phyloP scores from a whole-genome alignment of 2,113 vertebrate species.

The Paralichthys olivaceus region DNA sequence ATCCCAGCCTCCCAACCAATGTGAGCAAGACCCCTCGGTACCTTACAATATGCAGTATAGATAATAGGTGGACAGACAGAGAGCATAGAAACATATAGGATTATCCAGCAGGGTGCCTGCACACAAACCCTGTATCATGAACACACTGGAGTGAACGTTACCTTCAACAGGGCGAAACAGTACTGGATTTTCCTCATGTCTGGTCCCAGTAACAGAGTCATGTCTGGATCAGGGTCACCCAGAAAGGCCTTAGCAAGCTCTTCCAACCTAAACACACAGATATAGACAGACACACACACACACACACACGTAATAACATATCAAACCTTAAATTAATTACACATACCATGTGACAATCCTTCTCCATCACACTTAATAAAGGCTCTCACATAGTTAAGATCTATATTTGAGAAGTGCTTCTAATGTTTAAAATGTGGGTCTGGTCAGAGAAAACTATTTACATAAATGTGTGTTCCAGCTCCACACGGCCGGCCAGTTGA shows the following conservation, averaged over 20 bases:
- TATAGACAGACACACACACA: conserved; percentile 45
- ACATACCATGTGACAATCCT: conserved; percentile 16
- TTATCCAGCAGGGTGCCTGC: not conserved
- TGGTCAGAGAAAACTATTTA: conserved; percentile 79
- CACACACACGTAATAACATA: conserved; percentile 35
- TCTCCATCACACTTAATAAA: conserved; percentile 27
- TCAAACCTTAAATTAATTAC: not conserved
- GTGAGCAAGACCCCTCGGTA: too few species aligned
- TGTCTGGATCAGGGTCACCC: conserved; percentile 86
- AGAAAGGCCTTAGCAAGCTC: conserved; percentile 85
- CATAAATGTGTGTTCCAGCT: conserved; percentile 58
- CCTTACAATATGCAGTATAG: too few species aligned
- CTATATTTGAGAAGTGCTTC: conserved; percentile 41
- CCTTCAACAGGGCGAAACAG: conserved; percentile 91
- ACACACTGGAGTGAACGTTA: conserved; percentile 60
- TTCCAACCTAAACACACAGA: conserved; percentile 86
- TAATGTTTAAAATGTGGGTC: conserved; percentile 65
- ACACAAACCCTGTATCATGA: not conserved
- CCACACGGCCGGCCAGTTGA: conserved; percentile 59
- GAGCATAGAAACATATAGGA: not conserved
- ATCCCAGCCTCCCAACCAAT: too few species aligned
- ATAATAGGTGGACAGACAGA: not conserved
- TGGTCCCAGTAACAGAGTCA: conserved; percentile 86
- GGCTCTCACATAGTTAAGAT: conserved; percentile 46
- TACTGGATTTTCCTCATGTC: conserved; percentile 94